Percentiles rank a stretch among this genome's conserved stretches.
These are phyloP conservation scores for Muscicapa striata DNA, from an alignment of 2,797 vertebrate genomes.

Conservation along the genomic window DNA sequence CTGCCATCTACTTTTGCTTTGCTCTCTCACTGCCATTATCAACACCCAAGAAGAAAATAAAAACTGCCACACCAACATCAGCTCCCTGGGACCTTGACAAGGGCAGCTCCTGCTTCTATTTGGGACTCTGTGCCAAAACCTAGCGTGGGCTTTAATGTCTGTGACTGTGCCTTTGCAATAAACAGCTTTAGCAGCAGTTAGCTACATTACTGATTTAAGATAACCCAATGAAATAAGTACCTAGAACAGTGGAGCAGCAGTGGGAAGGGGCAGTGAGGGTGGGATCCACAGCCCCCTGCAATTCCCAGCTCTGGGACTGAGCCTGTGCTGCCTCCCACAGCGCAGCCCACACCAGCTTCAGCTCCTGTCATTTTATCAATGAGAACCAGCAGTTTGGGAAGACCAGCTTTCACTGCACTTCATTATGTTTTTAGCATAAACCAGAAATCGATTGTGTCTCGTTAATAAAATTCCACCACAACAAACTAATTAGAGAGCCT, in stretches of 20 bases:
- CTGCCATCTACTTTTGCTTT: too few species aligned
- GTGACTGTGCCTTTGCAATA: too few species aligned
- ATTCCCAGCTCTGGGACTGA: not conserved
- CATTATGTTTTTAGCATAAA: slow-evolving; percentile 27
- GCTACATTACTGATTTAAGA: too few species aligned
- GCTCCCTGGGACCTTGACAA: too few species aligned
- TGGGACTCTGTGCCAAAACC: too few species aligned
- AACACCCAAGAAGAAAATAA: too few species aligned
- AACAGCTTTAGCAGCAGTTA: too few species aligned
- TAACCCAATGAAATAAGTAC: too few species aligned
- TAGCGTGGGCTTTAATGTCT: too few species aligned
- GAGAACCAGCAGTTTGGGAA: not conserved
- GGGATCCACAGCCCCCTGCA: not conserved
- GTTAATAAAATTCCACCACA: slow-evolving; percentile 46
- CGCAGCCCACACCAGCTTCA: not conserved
- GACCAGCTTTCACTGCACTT: not conserved
- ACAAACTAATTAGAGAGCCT: slow-evolving; percentile 58
- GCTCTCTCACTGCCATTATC: too few species aligned
- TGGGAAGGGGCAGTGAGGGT: fast-evolving
- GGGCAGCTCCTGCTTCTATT: too few species aligned
- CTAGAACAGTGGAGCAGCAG: not conserved
- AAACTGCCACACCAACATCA: too few species aligned
- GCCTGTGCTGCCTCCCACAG: not conserved
- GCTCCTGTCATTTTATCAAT: slow-evolving; percentile 8
- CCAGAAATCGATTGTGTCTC: slow-evolving; percentile 32